Base-by-base conservation (phyloP, 2,113 vertebrate genomes). In the Corynorhinus townsendii region DNA sequence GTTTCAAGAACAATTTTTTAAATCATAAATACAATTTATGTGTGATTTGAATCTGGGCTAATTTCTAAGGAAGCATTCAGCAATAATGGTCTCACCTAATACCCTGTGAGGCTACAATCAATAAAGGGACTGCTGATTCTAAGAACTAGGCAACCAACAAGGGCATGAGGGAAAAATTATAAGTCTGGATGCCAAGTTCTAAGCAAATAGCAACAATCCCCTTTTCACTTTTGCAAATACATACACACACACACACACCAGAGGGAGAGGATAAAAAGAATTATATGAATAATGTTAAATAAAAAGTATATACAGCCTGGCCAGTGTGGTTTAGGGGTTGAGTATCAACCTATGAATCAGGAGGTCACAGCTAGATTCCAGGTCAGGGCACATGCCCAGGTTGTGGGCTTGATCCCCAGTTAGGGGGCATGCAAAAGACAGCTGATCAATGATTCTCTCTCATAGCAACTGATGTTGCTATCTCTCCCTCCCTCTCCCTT, bases 1-100 rank as follows among this genome's bases (percentile, higher is more conserved):
- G 59, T 62, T 62, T 28, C 10, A 83, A 81, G 71, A 95, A 87
- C 19, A 77, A 89, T 84, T 68, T 59, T 81, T 81, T 52, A 30
- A 62, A 75, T 40, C 30, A 77, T n/a, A 73, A 86, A 88, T 64
- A 54, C 43, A 96, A 56, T 64, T 82, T 96, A 76, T 80, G 68
- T 93, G 93, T 77, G 22, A 95, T 47, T 79, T 85, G 73, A 6
- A 19, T 83, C 45, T 62, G 10, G 15, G 68, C 52, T 86, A 95
- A 93, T 88, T 68, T 91, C 49, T 62, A 87, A 89, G 45, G 56
- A 83, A 91, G 28, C 8, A 87, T 22, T 93, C 19, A 89, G 76
- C 19, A 59, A 47, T 38, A 68, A 91, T 7, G 16, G 72, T 40
- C 47, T 95, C 11, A 26, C 45, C 80, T 69, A 82, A 89, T 43